Evolutionary conservation across 2,888 invertebrate species (phyloP), one percentile per base, ranked within the genome.

Genomic region (Zonitis immaculata): DNA sequence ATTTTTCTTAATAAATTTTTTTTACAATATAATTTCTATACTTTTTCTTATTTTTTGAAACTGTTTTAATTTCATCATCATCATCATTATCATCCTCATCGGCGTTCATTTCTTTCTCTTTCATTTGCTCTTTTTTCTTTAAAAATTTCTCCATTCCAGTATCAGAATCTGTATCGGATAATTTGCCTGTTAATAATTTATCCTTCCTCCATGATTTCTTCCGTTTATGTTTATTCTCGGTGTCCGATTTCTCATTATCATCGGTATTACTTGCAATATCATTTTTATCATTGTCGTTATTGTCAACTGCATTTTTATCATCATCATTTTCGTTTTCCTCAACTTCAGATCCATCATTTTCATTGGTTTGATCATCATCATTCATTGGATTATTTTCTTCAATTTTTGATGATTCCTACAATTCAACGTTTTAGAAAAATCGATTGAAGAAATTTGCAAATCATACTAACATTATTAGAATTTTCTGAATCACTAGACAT

Each of bases 91-190:
- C 49, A 27, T 32, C 14, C 22, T 30, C n/a, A 25, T 26, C 4
- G 8, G n/a, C 20, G 11, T 16, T 26, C 6, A 47, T 44, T 12
- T 47, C 28, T 5, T 49, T 35, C 7, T 51, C 42, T 8, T 49
- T 20, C 45, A 43, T 46, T 53, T 57, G 57, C 3, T 57, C 56
- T 25, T 61, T 66, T 51, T 67, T 66, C 12, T 57, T 60, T 6
- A 51, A 52, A 45, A 58, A 57, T 49, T 65, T 62, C 5, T 49
- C 30, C 44, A 63, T 60, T 12, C 60, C 62, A 28, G 57, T 62
- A 49, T 67, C 69, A 9, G 67, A 66, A 59, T 70, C 69, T 9
- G 57, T 58, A 32, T 59, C 65, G n/a, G 61, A 59, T 6, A 69
- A 35, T 49, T 63, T 65, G 26, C 46, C 54, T 6, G 62, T 65